Conservation (phyloP, 2,888 invertebrate species). For the Cephus runcator region DNA sequence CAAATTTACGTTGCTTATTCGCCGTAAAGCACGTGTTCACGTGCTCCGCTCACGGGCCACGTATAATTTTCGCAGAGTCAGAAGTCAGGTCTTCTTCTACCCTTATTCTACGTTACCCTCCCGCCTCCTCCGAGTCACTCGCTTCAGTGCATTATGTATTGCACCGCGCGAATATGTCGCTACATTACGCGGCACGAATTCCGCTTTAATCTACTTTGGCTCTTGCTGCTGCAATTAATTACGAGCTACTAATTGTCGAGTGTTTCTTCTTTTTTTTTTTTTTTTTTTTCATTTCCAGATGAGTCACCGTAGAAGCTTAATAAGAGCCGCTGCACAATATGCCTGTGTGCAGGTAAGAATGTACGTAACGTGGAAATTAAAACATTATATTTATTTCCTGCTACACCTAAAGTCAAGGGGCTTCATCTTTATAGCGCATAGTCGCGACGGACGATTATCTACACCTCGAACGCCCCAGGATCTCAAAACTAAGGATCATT, state of each 20-base stretch:
- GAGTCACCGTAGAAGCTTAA: background rate
- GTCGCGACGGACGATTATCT: background rate
- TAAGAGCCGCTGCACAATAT: background rate
- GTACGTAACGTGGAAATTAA: background rate
- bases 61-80: background rate
- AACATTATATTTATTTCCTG: background rate
- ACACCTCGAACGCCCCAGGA: background rate
- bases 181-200: background rate
- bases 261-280: background rate
- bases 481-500: background rate
- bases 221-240: background rate
- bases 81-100: background rate
- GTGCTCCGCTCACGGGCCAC: background rate
- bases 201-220: background rate
- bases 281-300: background rate
- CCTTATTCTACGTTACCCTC: background rate
- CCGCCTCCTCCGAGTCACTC: background rate
- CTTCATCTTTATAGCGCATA: background rate
- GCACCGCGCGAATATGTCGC: background rate
- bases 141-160: background rate
- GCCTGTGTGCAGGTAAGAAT: background rate
- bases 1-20: background rate
- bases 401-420: background rate
- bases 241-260: background rate
- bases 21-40: background rate